These are phyloP conservation scores for Acanthococcus lagerstroemiae DNA, from an alignment of 2,888 invertebrate genomes.

Conservation along the genomic window DNA sequence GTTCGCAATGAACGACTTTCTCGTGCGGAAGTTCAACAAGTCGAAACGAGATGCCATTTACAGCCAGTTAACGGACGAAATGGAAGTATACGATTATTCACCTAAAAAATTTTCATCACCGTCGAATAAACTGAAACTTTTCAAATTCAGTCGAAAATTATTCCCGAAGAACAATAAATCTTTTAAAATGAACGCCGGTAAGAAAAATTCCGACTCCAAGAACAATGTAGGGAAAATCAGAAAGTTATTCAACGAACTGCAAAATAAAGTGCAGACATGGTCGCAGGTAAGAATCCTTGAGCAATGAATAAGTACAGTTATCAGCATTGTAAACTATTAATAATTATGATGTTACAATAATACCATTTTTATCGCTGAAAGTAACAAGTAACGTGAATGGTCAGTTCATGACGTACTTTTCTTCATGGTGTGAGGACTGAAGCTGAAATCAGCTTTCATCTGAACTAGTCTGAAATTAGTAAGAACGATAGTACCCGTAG, in stretches of 20 bases:
- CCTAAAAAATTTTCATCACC: not conserved
- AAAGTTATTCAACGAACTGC: constrained; percentile 7
- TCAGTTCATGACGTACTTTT: no score
- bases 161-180: constrained; percentile 8
- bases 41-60: not conserved
- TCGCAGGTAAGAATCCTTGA: not conserved
- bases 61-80: not conserved
- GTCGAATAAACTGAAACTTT: not conserved
- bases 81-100: not conserved
- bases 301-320: not conserved
- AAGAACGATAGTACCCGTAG: no score
- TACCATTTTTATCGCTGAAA: not conserved
- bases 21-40: constrained; percentile 3
- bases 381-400: no score
- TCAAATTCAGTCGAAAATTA: not conserved
- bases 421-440: no score
- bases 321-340: no score
- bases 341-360: no score
- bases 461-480: no score
- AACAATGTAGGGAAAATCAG: not conserved
- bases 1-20: constrained; percentile 1
- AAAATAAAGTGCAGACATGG: constrained; percentile 10
- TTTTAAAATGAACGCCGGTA: constrained; percentile 3
- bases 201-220: not conserved
- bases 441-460: no score